These are phyloP conservation scores for Enteromius paludinosus DNA, from an alignment of 2,797 vertebrate genomes.

Conservation along the genomic window DNA sequence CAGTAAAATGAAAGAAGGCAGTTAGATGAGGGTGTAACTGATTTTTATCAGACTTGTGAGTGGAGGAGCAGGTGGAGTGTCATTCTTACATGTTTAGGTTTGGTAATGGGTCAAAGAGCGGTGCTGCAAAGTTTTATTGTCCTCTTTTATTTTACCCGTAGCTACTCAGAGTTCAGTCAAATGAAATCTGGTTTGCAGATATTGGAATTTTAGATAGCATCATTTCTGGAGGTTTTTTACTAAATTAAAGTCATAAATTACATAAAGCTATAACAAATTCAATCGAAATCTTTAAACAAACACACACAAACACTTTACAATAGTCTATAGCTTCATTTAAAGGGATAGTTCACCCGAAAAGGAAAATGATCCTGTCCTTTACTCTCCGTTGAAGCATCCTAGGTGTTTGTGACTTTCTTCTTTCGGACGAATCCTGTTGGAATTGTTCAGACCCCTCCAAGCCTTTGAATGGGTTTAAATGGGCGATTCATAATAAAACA, in stretches of 20 bases:
- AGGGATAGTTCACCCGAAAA: too few species aligned
- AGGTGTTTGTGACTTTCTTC: too few species aligned
- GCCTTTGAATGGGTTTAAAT: too few species aligned
- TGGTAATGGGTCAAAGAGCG: neutral
- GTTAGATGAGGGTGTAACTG: slow-evolving; percentile 20
- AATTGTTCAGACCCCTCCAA: too few species aligned
- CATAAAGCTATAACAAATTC: neutral
- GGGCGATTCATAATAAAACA: too few species aligned
- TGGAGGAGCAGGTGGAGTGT: slow-evolving; percentile 54
- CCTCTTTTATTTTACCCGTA: neutral
- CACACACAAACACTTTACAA: neutral
- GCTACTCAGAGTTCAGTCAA: neutral
- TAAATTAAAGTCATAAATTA: neutral
- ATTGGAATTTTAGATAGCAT: neutral
- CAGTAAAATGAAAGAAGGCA: neutral
- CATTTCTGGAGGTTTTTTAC: neutral
- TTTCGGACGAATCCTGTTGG: too few species aligned
- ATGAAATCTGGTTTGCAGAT: neutral
- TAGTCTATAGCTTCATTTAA: neutral
- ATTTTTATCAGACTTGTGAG: slow-evolving; percentile 30
- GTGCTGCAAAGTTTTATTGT: slow-evolving; percentile 11
- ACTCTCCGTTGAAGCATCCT: too few species aligned
- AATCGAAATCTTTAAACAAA: neutral
- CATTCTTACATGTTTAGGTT: slow-evolving; percentile 50
- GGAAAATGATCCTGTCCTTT: too few species aligned